A percentile compares a stretch with the other conserved stretches of the same genome.
phyloP scores from a whole-genome alignment of 2,113 vertebrate genomes.

The Tragulus kanchil region DNA sequence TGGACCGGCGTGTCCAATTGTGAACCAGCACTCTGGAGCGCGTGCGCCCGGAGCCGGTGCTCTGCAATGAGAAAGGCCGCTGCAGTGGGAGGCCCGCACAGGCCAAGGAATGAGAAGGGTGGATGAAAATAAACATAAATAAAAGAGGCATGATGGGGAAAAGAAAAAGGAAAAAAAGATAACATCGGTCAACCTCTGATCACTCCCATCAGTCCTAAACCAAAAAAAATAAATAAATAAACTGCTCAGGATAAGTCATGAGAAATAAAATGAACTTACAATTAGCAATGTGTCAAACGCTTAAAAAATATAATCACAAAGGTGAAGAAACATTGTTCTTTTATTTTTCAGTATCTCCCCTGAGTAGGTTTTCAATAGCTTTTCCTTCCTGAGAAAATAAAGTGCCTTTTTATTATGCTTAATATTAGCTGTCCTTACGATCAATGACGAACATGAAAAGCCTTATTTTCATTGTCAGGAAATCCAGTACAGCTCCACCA shows the following conservation, averaged over 20 bases:
- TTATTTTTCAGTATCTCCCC: not conserved
- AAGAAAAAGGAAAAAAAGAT: too few species aligned
- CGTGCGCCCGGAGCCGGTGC: too few species aligned
- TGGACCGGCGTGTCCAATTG: too few species aligned
- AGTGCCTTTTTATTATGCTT: constrained; percentile 29
- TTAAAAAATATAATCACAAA: not conserved
- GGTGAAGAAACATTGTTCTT: not conserved
- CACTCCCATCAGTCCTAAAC: too few species aligned
- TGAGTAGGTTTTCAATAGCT: not conserved
- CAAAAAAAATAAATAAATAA: not conserved
- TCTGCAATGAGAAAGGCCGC: too few species aligned
- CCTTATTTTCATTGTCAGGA: not conserved
- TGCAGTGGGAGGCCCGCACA: too few species aligned
- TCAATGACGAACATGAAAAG: not conserved
- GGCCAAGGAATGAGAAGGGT: too few species aligned
- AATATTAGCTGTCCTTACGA: not conserved
- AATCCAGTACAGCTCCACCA: not conserved
- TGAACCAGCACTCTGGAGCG: too few species aligned
- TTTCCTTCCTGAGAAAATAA: constrained; percentile 41
- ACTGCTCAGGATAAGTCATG: not conserved
- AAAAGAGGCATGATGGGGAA: too few species aligned
- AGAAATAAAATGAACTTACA: constrained; percentile 20
- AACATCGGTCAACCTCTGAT: too few species aligned
- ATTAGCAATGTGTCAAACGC: not conserved
- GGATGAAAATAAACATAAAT: too few species aligned